These are phyloP conservation scores for Atta cephalotes DNA, from an alignment of 1,140 invertebrate species.

Conservation along the genomic window DNA sequence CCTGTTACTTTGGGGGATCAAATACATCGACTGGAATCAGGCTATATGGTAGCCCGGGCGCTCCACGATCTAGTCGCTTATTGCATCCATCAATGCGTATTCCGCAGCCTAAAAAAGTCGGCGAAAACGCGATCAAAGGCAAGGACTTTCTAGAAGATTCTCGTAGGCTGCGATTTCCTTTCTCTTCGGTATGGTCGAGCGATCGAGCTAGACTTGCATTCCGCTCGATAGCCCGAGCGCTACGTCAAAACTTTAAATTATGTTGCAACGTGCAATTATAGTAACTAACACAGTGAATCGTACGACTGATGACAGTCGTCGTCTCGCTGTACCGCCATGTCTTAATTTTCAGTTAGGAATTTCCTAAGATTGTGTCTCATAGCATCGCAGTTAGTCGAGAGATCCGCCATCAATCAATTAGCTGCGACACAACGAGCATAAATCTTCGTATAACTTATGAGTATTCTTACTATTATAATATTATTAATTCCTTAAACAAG, in stretches of 20 bases:
- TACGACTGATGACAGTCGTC: neutral
- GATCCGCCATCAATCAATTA: neutral
- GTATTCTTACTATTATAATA: slow-evolving; percentile 30
- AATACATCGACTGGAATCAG: slow-evolving; percentile 80
- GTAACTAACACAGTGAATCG: slow-evolving; percentile 28
- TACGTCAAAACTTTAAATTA: slow-evolving; percentile 21
- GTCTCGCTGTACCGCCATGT: slow-evolving; percentile 38
- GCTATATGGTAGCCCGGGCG: slow-evolving; percentile 74
- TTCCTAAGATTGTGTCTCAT: slow-evolving; percentile 17
- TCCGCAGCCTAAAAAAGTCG: slow-evolving; percentile 12
- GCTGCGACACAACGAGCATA: neutral
- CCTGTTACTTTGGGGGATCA: slow-evolving; percentile 81
- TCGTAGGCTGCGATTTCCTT: slow-evolving; percentile 24
- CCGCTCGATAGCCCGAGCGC: slow-evolving; percentile 2
- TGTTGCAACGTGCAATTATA: slow-evolving; percentile 27
- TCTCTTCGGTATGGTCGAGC: slow-evolving; percentile 45
- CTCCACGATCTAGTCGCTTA: slow-evolving; percentile 66
- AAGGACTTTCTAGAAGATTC: slow-evolving; percentile 18
- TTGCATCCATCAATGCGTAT: slow-evolving; percentile 40
- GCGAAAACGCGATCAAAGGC: slow-evolving; percentile 58
- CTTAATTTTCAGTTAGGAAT: slow-evolving; percentile 45
- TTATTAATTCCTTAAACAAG: slow-evolving; percentile 19
- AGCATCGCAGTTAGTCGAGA: neutral
- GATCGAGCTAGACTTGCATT: neutral
- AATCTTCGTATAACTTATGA: slow-evolving; percentile 20